phyloP scores from a whole-genome alignment of 2,797 vertebrate species.

The Thripadectes ignobilis region DNA sequence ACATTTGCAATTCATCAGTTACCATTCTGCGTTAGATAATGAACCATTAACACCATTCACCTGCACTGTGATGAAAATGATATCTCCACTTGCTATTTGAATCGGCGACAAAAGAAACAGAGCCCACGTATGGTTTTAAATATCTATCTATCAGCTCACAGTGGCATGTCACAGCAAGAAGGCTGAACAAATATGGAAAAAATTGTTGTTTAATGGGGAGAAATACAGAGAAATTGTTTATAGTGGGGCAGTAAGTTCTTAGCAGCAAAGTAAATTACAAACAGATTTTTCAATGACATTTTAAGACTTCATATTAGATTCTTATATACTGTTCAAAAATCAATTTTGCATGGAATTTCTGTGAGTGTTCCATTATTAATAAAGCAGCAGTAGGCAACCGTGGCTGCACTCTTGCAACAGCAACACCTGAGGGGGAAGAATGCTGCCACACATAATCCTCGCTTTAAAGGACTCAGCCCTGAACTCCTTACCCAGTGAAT shows the following conservation, averaged over 20 bases:
- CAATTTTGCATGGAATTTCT: constrained; percentile 77
- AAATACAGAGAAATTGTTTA: constrained; percentile 74
- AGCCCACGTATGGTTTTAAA: constrained; percentile 60
- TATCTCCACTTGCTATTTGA: constrained; percentile 52
- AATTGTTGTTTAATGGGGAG: constrained; percentile 68
- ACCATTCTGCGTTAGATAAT: constrained; percentile 48
- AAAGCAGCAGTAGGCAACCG: constrained; percentile 68
- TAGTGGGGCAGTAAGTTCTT: constrained; percentile 61
- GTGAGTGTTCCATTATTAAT: constrained; percentile 77
- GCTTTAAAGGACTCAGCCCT: neutral
- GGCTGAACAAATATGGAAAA: constrained; percentile 73
- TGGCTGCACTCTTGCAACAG: constrained; percentile 34
- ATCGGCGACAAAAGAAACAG: constrained; percentile 58
- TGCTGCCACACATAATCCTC: neutral
- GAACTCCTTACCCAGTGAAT: neutral
- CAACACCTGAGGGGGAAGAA: constrained; percentile 41
- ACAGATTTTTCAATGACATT: constrained; percentile 79
- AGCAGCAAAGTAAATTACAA: constrained; percentile 73
- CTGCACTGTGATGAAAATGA: constrained; percentile 44
- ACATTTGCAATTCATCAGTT: constrained; percentile 43
- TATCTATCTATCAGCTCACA: constrained; percentile 64
- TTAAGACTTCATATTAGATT: constrained; percentile 72
- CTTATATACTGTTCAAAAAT: constrained; percentile 77
- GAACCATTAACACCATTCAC: constrained; percentile 65
- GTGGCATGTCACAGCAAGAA: constrained; percentile 65